A percentile compares a stretch with the other conserved stretches of the same genome.
phyloP scores from a whole-genome alignment of 2,113 vertebrate species.

The Sisor rabdophorus region DNA sequence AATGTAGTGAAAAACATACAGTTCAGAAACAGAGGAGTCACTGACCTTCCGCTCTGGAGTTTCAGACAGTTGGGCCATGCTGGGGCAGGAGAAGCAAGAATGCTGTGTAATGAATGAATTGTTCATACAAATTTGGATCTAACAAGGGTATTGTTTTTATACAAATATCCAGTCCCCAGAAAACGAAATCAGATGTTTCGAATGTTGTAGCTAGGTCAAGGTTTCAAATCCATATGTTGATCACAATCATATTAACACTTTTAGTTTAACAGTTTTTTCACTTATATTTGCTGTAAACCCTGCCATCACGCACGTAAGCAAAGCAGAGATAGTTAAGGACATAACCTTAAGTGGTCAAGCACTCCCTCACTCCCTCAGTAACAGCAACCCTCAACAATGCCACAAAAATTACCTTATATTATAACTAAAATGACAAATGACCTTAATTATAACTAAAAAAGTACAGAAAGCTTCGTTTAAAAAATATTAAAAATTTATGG shows the following conservation, averaged over 20 bases:
- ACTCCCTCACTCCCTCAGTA: not conserved
- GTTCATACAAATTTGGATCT: constrained; percentile 22
- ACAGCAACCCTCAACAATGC: not conserved
- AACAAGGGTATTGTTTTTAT: not conserved
- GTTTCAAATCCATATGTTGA: constrained; percentile 1
- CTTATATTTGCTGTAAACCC: not conserved
- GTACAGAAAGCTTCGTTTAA: constrained; percentile 6
- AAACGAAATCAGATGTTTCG: not conserved
- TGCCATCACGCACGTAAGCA: not conserved
- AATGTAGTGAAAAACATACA: constrained; percentile 12
- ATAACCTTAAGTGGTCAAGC: not conserved
- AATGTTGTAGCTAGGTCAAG: not conserved
- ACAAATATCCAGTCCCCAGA: not conserved
- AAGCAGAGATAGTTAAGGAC: too few relatives aligned
- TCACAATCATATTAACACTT: not conserved
- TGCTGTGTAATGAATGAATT: constrained; percentile 39
- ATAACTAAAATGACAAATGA: too few relatives aligned
- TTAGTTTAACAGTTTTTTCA: not conserved
- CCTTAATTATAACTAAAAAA: constrained; percentile 1
- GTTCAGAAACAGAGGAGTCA: constrained; percentile 16
- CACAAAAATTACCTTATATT: too few relatives aligned
- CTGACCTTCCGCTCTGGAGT: constrained; percentile 12
- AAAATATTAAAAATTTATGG: not conserved
- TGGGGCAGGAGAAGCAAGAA: constrained; percentile 10
- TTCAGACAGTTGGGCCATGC: not conserved